Conservation (phyloP, 2,888 invertebrate genomes). For the Branchellion lobata region DNA sequence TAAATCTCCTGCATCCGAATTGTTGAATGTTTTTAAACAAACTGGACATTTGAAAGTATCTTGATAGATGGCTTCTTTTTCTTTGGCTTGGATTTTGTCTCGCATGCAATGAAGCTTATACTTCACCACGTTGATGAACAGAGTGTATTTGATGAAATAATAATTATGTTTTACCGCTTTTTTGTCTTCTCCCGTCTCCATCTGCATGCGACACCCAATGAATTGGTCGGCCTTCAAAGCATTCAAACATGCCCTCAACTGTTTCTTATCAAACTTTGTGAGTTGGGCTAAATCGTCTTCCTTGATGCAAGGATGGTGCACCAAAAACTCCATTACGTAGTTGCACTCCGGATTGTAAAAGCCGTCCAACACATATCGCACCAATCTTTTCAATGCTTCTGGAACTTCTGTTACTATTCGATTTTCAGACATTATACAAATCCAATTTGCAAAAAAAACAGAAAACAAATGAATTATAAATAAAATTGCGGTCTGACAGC, state of each 20-base stretch:
- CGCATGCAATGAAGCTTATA: conserved; percentile 95
- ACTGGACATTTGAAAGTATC: conserved; percentile 90
- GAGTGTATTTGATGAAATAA: conserved; percentile 93
- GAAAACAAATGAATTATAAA: no score
- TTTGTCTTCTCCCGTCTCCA: conserved; percentile 87
- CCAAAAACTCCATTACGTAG: conserved; percentile 89
- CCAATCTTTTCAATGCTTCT: conserved; percentile 82
- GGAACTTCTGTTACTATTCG: conserved; percentile 79
- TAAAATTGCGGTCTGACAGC: no score
- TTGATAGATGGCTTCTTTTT: conserved; percentile 87
- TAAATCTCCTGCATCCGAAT: conserved; percentile 73
- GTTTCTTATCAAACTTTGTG: conserved; percentile 87
- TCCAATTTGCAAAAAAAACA: no score
- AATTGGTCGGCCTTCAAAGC: conserved; percentile 84
- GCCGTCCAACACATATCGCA: conserved; percentile 84
- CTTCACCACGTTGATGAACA: conserved; percentile 93
- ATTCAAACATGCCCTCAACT: conserved; percentile 79
- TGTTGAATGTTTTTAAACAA: conserved; percentile 90
- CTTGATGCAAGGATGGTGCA: conserved; percentile 81
- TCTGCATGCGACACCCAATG: conserved; percentile 71
- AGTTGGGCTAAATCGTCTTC: conserved; percentile 74
- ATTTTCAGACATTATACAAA: conserved; percentile 55
- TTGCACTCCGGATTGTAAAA: conserved; percentile 92
- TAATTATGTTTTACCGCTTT: conserved; percentile 85
- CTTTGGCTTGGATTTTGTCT: conserved; percentile 90